These are phyloP conservation scores for Quadroppia sp. DNA, from an alignment of 2,888 invertebrate species.

Conservation along the genomic window DNA sequence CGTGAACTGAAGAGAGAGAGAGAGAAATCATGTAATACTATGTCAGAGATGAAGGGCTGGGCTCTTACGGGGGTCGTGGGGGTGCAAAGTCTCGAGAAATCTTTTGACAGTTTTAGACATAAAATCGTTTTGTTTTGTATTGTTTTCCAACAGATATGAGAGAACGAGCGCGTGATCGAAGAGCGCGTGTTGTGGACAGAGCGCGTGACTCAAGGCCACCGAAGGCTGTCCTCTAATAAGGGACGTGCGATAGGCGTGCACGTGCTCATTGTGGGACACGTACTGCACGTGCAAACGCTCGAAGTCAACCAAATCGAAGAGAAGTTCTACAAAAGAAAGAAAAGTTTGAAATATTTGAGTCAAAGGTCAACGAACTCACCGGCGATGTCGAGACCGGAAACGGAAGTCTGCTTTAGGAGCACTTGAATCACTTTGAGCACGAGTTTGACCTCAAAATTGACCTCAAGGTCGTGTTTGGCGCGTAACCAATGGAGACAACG, in stretches of 20 bases:
- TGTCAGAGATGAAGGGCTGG: background rate
- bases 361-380: slow-evolving; percentile 10
- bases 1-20: slow-evolving; percentile 30
- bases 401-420: slow-evolving; percentile 39
- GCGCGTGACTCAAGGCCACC: slow-evolving; percentile 39
- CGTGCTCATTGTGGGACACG: slow-evolving; percentile 15
- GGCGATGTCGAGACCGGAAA: slow-evolving; percentile 41
- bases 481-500: slow-evolving; percentile 31
- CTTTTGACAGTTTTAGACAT: slow-evolving; percentile 29
- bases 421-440: slow-evolving; percentile 40
- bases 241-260: background rate
- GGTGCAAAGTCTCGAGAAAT: slow-evolving; percentile 15
- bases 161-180: slow-evolving; percentile 37
- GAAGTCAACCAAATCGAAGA: background rate
- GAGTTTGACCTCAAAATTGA: slow-evolving; percentile 40
- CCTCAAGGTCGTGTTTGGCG: background rate
- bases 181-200: slow-evolving; percentile 22
- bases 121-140: no score
- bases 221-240: slow-evolving; percentile 37
- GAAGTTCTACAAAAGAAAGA: background rate
- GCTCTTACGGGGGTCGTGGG: slow-evolving; percentile 26
- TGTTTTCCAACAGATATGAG: no score
- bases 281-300: slow-evolving; percentile 25
- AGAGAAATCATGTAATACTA: background rate
- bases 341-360: background rate